Conservation (phyloP, 2,888 invertebrate species). For the Melanargia galathea region DNA sequence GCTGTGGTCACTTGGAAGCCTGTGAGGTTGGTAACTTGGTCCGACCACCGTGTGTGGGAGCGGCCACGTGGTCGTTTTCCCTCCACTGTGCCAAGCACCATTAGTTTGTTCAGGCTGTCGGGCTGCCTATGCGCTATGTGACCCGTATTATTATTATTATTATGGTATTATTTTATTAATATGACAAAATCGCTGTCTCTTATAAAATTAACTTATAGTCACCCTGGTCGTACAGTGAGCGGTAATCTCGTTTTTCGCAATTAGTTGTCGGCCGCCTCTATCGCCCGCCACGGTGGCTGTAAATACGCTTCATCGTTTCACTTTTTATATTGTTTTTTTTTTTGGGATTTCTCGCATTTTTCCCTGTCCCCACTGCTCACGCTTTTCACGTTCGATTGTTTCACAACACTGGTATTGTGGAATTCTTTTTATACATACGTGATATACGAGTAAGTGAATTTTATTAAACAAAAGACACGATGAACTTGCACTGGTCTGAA, state of each 20-base stretch:
- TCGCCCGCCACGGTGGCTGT: conserved; percentile 61
- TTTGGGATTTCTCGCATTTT: conserved; percentile 43
- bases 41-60: too few relatives aligned
- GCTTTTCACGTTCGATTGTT: conserved; percentile 44
- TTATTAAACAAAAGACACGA: conserved; percentile 35
- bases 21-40: too few relatives aligned
- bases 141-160: too few relatives aligned
- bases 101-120: too few relatives aligned
- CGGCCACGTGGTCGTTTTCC: too few relatives aligned
- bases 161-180: too few relatives aligned
- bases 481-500: not conserved
- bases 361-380: conserved; percentile 13
- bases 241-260: conserved; percentile 79
- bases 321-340: conserved; percentile 56
- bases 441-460: conserved; percentile 47
- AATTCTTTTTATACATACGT: too few relatives aligned
- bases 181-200: not conserved
- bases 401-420: conserved; percentile 12
- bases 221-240: conserved; percentile 50
- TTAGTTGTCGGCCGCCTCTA: conserved; percentile 70
- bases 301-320: conserved; percentile 60
- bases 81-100: too few relatives aligned
- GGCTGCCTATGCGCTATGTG: too few relatives aligned
- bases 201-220: conserved; percentile 49
- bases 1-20: too few relatives aligned